Conservation (phyloP, 1,140 invertebrate species). For the Pomacea maculata region DNA sequence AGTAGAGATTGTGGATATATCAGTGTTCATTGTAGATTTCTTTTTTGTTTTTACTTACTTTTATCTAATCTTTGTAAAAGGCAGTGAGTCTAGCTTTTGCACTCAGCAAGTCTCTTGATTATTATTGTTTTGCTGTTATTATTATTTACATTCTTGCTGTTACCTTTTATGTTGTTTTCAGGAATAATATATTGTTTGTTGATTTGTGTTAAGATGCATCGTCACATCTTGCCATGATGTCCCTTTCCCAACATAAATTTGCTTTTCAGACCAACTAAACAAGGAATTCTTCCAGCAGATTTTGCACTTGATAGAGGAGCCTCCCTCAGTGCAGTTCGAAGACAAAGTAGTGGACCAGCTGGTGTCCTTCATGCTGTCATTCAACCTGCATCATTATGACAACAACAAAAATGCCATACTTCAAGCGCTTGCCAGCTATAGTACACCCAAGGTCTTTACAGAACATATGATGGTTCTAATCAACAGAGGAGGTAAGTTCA, state of each 20-base stretch:
- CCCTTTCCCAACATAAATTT: not conserved
- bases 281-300: slow-evolving; percentile 81
- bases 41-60: too few species aligned
- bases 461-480: slow-evolving; percentile 87
- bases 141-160: too few species aligned
- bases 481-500: slow-evolving; percentile 83
- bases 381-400: slow-evolving; percentile 83
- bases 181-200: too few species aligned
- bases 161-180: too few species aligned
- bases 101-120: too few species aligned
- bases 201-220: too few species aligned
- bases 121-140: too few species aligned
- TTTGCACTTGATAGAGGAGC: slow-evolving; percentile 81
- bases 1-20: too few species aligned
- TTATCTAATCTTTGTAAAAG: too few species aligned
- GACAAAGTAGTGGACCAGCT: slow-evolving; percentile 85
- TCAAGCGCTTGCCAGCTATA: slow-evolving; percentile 75
- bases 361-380: slow-evolving; percentile 83
- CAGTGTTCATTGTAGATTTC: too few species aligned
- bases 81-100: too few species aligned
- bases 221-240: too few species aligned
- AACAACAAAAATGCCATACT: slow-evolving; percentile 78
- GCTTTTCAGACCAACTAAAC: slow-evolving; percentile 79
- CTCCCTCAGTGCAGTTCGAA: slow-evolving; percentile 74
- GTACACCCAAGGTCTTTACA: slow-evolving; percentile 84